Evolutionary conservation across 1,140 invertebrate genomes (phyloP).

Genomic region (Melitaea cinxia): DNA sequence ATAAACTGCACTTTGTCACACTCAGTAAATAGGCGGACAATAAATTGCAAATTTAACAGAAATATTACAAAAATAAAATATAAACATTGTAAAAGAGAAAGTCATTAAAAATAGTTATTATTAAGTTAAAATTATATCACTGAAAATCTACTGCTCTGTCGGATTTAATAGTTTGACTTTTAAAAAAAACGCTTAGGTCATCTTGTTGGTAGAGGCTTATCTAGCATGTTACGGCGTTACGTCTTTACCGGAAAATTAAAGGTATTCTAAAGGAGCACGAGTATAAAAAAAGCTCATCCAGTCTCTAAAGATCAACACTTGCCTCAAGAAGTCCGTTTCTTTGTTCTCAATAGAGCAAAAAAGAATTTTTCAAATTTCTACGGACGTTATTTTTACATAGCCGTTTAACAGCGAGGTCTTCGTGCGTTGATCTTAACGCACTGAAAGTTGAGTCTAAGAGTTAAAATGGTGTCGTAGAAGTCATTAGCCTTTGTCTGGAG

Average conservation of each 20-base stretch:
- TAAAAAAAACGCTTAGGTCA: too few relatives aligned
- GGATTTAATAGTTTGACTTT: too few relatives aligned
- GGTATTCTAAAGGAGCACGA: not conserved
- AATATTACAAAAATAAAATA: not conserved
- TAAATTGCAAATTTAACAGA: not conserved
- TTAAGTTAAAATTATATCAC: not conserved
- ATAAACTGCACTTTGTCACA: conserved; percentile 5
- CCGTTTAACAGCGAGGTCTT: conserved; percentile 12
- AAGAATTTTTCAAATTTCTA: conserved; percentile 8
- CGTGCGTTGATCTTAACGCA: conserved; percentile 35
- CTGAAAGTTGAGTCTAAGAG: conserved; percentile 17
- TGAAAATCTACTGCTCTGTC: too few relatives aligned
- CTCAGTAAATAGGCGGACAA: not conserved
- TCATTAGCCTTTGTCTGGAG: conserved; percentile 74
- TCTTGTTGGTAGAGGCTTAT: not conserved
- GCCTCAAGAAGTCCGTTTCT: not conserved
- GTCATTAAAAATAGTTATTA: not conserved
- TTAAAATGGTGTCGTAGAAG: conserved; percentile 45
- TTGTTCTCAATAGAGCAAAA: conserved; percentile 13
- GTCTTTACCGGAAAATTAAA: conserved; percentile 4
- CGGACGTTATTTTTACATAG: conserved; percentile 20
- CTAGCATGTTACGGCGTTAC: not conserved
- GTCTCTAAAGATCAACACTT: conserved; percentile 12
- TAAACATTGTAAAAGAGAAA: not conserved
- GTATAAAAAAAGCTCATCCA: conserved; percentile 6